phyloP scores from a whole-genome alignment of 2,888 invertebrate species.

The Himalopsyche kuldschensis region DNA sequence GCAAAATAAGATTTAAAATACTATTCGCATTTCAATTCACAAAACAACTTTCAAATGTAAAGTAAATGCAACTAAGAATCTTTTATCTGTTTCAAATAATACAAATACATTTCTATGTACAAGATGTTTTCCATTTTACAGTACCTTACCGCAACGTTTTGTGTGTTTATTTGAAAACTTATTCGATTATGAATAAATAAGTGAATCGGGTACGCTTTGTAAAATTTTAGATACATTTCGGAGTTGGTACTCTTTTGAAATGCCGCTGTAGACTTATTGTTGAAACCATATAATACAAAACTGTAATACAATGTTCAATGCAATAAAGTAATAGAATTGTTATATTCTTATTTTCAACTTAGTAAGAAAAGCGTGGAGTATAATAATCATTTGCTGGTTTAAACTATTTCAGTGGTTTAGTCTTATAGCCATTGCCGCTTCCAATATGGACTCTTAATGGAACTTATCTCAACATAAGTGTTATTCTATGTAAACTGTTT shows the following conservation, averaged over 20 bases:
- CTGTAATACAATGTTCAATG: neutral
- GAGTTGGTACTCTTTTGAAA: neutral
- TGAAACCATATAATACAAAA: no score
- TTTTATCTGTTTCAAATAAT: neutral
- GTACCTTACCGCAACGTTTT: neutral
- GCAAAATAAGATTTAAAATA: neutral
- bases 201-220: neutral
- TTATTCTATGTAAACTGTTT: no score
- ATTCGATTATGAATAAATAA: neutral
- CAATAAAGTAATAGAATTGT: no score
- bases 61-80: neutral
- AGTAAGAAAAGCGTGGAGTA: no score
- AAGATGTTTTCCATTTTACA: neutral
- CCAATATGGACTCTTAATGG: no score
- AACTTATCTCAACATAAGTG: no score
- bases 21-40: neutral
- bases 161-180: neutral
- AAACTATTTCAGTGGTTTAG: no score
- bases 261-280: neutral
- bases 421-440: no score
- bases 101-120: neutral
- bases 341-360: no score
- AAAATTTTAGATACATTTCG: neutral
- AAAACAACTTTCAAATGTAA: neutral
- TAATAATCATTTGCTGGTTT: no score